A percentile compares a stretch with the other conserved stretches of the same genome.
Conservation (phyloP, 1,140 invertebrate species). For the Drosophila auraria region DNA sequence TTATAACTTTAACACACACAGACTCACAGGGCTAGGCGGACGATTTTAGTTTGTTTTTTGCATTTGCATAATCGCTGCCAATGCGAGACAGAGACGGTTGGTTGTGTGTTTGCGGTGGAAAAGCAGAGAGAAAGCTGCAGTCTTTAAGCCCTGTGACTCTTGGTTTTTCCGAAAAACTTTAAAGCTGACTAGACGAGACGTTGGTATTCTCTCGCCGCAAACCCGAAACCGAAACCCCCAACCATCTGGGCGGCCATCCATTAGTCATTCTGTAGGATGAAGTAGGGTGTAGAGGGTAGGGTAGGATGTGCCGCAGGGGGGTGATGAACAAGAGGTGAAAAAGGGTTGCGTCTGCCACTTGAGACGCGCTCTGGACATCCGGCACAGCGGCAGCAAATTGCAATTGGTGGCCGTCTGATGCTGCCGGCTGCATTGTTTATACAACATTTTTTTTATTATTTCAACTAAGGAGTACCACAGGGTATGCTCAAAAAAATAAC, state of each 20-base stretch:
- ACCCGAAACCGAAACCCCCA: slow-evolving; percentile 34
- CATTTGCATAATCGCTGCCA: slow-evolving; percentile 74
- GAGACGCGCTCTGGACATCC: slow-evolving; percentile 59
- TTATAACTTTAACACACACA: slow-evolving; percentile 71
- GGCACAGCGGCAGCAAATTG: slow-evolving; percentile 72
- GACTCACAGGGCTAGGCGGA: not conserved
- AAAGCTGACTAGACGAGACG: slow-evolving; percentile 46
- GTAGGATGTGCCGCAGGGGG: not conserved
- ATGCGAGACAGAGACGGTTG: not conserved
- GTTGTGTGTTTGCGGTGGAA: not conserved
- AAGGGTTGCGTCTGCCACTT: slow-evolving; percentile 65
- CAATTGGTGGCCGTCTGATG: slow-evolving; percentile 68
- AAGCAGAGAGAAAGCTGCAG: not conserved
- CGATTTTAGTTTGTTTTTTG: slow-evolving; percentile 32
- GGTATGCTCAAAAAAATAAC: not conserved
- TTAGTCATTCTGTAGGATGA: slow-evolving; percentile 52
- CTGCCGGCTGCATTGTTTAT: slow-evolving; percentile 63
- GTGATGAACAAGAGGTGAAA: slow-evolving; percentile 20
- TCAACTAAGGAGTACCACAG: not conserved
- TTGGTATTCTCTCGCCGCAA: slow-evolving; percentile 21
- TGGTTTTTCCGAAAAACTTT: slow-evolving; percentile 22
- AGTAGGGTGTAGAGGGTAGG: too few species aligned
- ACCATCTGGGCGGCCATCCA: slow-evolving; percentile 52
- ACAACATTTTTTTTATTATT: slow-evolving; percentile 35
- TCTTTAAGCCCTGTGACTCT: slow-evolving; percentile 10